phyloP scores from a whole-genome alignment of 2,113 vertebrate species.

The Cyprinus carpio region DNA sequence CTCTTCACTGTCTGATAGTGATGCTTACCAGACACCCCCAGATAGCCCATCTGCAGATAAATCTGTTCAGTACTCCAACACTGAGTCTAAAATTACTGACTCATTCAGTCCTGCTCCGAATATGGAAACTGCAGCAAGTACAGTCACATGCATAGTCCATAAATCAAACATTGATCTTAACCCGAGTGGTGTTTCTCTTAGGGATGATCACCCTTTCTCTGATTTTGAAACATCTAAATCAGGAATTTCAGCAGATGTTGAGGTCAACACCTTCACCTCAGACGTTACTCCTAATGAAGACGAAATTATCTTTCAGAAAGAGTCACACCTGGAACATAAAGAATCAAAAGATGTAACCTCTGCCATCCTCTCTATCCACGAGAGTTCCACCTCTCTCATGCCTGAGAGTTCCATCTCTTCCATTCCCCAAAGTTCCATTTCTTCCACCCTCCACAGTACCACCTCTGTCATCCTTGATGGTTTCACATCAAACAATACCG shows the following conservation, averaged over 20 bases:
- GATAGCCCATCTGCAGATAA: conserved; percentile 14
- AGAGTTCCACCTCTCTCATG: neutral
- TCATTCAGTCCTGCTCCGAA: neutral
- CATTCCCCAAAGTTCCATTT: neutral
- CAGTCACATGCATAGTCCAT: neutral
- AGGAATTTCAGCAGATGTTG: neutral
- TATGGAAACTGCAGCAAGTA: neutral
- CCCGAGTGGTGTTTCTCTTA: neutral
- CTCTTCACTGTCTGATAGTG: conserved; percentile 30
- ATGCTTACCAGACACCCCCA: conserved; percentile 46
- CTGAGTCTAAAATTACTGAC: neutral
- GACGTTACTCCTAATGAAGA: neutral
- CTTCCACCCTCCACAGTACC: neutral
- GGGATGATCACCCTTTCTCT: neutral
- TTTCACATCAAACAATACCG: neutral
- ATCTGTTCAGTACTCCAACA: neutral
- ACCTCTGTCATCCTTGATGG: neutral
- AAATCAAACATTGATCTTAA: neutral
- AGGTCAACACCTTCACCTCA: neutral
- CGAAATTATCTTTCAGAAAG: neutral
- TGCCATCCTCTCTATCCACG: neutral
- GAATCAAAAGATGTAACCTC: neutral
- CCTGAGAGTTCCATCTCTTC: neutral
- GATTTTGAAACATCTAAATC: neutral
- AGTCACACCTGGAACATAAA: neutral